These are phyloP conservation scores for Sebastes oblongus DNA, from an alignment of 2,797 vertebrate species.

Conservation along the genomic window DNA sequence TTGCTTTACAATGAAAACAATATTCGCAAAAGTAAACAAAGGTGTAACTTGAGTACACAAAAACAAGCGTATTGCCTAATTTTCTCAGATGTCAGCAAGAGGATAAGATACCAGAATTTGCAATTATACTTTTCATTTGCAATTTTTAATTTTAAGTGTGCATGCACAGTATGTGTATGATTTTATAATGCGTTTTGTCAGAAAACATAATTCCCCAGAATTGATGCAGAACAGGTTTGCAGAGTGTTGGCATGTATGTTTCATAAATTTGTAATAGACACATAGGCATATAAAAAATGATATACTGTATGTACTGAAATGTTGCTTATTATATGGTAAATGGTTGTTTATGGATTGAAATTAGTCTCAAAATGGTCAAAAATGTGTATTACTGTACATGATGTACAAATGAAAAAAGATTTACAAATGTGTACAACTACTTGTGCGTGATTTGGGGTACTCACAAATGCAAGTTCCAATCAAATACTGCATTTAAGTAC, in stretches of 20 bases:
- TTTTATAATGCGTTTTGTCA: background rate
- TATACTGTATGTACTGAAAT: background rate
- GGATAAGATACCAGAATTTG: background rate
- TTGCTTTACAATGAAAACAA: background rate
- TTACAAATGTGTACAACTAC: too few species aligned
- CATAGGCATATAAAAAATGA: background rate
- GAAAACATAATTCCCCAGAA: background rate
- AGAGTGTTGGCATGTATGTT: background rate
- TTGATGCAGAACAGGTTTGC: background rate
- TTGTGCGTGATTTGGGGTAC: rapidly evolving
- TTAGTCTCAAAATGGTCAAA: too few species aligned
- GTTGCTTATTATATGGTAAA: background rate
- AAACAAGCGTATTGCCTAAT: background rate
- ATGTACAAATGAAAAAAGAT: too few species aligned
- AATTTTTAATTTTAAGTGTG: background rate
- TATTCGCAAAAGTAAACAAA: too few species aligned
- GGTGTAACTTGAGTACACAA: background rate
- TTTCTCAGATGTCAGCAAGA: background rate
- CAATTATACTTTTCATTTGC: background rate
- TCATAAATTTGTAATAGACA: background rate
- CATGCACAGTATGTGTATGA: background rate
- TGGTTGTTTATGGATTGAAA: background rate
- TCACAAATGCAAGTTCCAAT: too few species aligned
- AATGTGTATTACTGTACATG: too few species aligned
- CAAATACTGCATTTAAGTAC: too few species aligned